Evolutionary conservation across 2,113 vertebrate species (phyloP).

Genomic region (Anguilla japonica): DNA sequence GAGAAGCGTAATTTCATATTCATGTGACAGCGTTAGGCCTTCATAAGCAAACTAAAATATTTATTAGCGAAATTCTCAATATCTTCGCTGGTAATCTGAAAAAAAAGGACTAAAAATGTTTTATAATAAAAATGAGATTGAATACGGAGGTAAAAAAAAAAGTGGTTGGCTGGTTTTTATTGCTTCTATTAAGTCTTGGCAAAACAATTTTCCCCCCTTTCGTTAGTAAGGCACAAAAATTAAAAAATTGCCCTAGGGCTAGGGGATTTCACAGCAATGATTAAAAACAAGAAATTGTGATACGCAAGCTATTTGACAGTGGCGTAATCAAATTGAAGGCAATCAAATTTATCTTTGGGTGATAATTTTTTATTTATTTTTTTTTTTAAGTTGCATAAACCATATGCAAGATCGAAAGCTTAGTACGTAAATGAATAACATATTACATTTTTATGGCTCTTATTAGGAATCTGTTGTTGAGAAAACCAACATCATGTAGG

Average conservation of each 20-base stretch:
- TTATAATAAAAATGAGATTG: conserved; percentile 89
- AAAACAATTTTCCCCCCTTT: conserved; percentile 95
- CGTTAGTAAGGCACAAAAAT: conserved; percentile 95
- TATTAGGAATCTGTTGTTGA: conserved; percentile 23
- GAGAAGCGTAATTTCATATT: conserved; percentile 90
- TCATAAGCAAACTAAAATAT: conserved; percentile 94
- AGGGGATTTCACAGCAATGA: conserved; percentile 90
- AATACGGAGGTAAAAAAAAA: conserved; percentile 87
- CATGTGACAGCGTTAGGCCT: conserved; percentile 88
- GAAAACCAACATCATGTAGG: background rate
- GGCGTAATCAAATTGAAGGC: conserved; percentile 91
- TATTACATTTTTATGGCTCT: conserved; percentile 5
- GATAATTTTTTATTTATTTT: conserved; percentile 62
- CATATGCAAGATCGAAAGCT: conserved; percentile 49
- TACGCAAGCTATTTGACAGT: conserved; percentile 92
- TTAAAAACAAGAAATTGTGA: conserved; percentile 98
- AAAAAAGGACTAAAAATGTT: conserved; percentile 81
- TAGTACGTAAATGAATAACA: background rate
- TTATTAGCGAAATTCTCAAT: conserved; percentile 86
- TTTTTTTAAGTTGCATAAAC: conserved; percentile 83
- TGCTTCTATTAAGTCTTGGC: conserved; percentile 98
- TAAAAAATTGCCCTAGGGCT: conserved; percentile 92
- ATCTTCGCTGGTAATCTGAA: conserved; percentile 80
- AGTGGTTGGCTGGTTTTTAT: conserved; percentile 96
- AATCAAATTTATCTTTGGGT: conserved; percentile 76